phyloP scores from a whole-genome alignment of 2,888 invertebrate genomes.

The Xiphydria camelus region DNA sequence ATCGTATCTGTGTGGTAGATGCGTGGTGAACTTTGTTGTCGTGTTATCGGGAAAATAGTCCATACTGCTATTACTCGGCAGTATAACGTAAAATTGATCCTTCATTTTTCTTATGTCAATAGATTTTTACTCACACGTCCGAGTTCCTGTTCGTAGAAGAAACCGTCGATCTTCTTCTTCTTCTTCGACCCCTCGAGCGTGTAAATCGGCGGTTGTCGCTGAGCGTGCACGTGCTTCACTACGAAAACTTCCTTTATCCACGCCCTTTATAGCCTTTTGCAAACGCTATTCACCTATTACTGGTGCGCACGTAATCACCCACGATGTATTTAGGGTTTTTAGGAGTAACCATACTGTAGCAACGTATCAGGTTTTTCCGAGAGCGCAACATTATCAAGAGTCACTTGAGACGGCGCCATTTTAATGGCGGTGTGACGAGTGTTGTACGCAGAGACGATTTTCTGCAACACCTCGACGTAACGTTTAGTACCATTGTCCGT shows the following conservation, averaged over 20 bases:
- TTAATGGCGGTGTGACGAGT: slow-evolving; percentile 23
- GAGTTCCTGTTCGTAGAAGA: slow-evolving; percentile 30
- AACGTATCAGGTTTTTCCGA: too few relatives aligned
- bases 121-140: slow-evolving; percentile 18
- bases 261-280: not conserved
- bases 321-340: slow-evolving; percentile 17
- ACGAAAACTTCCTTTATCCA: not conserved
- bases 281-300: slow-evolving; percentile 20
- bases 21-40: slow-evolving; percentile 30
- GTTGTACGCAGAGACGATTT: slow-evolving; percentile 33
- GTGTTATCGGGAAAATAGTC: slow-evolving; percentile 32
- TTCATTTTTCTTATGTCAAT: not conserved
- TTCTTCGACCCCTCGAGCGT: too few relatives aligned
- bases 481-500: slow-evolving; percentile 16
- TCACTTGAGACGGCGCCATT: slow-evolving; percentile 1
- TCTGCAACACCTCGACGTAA: slow-evolving; percentile 28
- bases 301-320: slow-evolving; percentile 7
- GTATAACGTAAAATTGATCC: slow-evolving; percentile 29
- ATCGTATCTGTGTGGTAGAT: slow-evolving; percentile 22
- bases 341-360: too few relatives aligned
- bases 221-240: not conserved
- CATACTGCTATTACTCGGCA: slow-evolving; percentile 31
- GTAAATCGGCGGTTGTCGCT: slow-evolving; percentile 27
- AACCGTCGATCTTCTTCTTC: slow-evolving; percentile 33
- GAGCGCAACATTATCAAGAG: not conserved